Evolutionary conservation across 1,140 invertebrate species (phyloP).

Genomic region (Diplogasteroides magnus): DNA sequence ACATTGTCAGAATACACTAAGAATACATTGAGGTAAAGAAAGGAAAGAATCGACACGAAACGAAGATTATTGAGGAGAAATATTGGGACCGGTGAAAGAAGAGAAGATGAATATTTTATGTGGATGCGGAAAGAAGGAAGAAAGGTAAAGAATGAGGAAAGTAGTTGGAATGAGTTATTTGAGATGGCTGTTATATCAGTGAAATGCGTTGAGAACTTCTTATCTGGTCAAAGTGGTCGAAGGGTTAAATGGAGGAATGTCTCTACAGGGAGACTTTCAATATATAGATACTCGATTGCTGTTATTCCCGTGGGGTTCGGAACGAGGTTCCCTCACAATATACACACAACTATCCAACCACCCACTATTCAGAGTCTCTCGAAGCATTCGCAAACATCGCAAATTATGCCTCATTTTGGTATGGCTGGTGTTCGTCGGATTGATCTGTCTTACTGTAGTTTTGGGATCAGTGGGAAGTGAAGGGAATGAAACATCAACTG

Average conservation of each 20-base stretch:
- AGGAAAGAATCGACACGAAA: neutral
- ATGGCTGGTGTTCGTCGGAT: slow-evolving; percentile 30
- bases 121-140: neutral
- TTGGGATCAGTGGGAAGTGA: slow-evolving; percentile 9
- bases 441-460: slow-evolving; percentile 32
- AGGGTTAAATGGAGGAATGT: slow-evolving; percentile 51
- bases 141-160: neutral
- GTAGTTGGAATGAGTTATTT: neutral
- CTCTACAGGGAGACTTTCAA: slow-evolving; percentile 38
- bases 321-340: no score
- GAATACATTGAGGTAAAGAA: neutral
- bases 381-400: neutral
- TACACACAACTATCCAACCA: no score
- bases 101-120: neutral
- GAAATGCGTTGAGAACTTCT: neutral
- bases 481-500: no score
- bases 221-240: slow-evolving; percentile 13
- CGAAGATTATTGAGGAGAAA: neutral
- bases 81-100: neutral
- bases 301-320: slow-evolving; percentile 9
- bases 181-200: neutral
- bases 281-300: slow-evolving; percentile 35
- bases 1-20: neutral
- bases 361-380: neutral
- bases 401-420: slow-evolving; percentile 28